These are phyloP conservation scores for Brachionus sp. DNA, from an alignment of 1,140 invertebrate species.

Conservation along the genomic window DNA sequence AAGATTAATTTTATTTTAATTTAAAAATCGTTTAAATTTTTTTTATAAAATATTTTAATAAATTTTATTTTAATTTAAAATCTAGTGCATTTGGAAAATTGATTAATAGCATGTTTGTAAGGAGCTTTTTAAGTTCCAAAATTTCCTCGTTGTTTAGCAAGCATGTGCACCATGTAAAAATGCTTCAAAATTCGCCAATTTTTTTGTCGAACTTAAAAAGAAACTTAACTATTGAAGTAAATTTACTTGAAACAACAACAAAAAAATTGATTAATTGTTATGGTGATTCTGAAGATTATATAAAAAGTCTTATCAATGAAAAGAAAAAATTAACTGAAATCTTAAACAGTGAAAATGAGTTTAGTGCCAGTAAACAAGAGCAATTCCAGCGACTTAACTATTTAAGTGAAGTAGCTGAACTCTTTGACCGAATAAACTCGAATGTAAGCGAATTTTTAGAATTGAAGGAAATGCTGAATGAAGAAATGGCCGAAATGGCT, in stretches of 20 bases:
- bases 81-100: background rate
- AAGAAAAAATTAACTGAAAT: background rate
- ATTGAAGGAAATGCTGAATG: background rate
- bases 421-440: background rate
- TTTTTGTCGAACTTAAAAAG: background rate
- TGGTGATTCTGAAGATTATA: background rate
- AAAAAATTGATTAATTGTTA: slow-evolving; percentile 24
- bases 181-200: background rate
- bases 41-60: too few species aligned
- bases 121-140: background rate
- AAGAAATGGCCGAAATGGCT: slow-evolving; percentile 13
- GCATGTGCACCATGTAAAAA: background rate
- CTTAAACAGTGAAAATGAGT: background rate
- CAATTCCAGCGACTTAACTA: slow-evolving; percentile 5
- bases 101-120: background rate
- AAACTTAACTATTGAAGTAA: background rate
- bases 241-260: slow-evolving; percentile 15
- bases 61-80: background rate
- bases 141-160: background rate
- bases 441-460: slow-evolving; percentile 3
- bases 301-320: background rate
- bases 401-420: background rate
- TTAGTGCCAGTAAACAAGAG: background rate
- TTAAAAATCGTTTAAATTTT: too few species aligned
- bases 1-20: too few species aligned